Base-by-base conservation (phyloP, 2,888 invertebrate genomes). In the Drosophila engyochracea region DNA sequence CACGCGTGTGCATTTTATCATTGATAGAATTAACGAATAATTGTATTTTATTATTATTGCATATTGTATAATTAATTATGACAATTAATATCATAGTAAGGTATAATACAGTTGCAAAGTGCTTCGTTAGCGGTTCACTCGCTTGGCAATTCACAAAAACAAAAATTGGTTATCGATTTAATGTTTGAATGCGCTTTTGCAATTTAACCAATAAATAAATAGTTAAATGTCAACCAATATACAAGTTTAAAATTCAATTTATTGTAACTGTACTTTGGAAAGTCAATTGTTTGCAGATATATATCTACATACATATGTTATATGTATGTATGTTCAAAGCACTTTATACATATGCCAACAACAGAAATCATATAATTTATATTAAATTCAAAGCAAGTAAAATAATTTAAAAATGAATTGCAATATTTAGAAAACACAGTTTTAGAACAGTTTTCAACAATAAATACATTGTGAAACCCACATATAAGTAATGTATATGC, bases 51-150 rank as follows among this genome's bases (percentile, higher is more conserved):
- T 25, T 60, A 41, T 60, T 59, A 39, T 65, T 76, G 55, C 22
- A 35, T 75, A 52, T 49, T 47, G 33, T 62, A 53, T 75, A n/a
- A 57, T 39, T 57, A 37, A 57, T 39, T n/a, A 57, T n/a, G 37
- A 57, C 37, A 39, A 57, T 39, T 55, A 25, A 6, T 19, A 25
- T 28, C 19, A 28, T 28, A 37, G 19, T 35, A 19, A 54, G 33
- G 33, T 55, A 39, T 57, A 68, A 79, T 79, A 79, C 76, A 68
- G 44, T 60, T 63, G 62, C 58, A 59, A 79, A 51, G 39, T 74
- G 58, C 30, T 70, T 54, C 28, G 28, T 19, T 44, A 52, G 25
- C 59, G 41, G 14, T 57, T 22, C 52, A 39, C 37, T 72, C 47
- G 39, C 47, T 64, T 58, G 58, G 59, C 59, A 58, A 70, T 31